Conservation (phyloP, 2,113 vertebrate genomes). For the Campylomormyrus tamandua region DNA sequence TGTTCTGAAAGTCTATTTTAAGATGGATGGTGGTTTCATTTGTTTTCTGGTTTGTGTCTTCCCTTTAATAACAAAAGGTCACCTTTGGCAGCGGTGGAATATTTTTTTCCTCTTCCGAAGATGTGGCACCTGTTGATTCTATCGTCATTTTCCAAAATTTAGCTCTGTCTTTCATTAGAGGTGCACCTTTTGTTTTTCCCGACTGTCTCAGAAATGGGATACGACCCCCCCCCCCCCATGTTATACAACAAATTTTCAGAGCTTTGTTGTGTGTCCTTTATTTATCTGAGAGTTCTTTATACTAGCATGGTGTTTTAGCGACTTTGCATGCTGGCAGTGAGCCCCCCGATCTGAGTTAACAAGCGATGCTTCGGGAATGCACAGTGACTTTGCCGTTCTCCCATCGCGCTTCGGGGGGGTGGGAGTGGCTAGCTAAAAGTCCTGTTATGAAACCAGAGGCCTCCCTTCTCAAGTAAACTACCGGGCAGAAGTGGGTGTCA, state of each 20-base stretch:
- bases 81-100: too few species aligned
- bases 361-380: background rate
- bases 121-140: background rate
- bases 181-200: background rate
- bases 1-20: background rate
- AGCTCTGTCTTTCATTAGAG: background rate
- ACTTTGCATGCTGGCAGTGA: background rate
- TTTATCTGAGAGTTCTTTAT: background rate
- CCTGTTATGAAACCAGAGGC: slow-evolving; percentile 32
- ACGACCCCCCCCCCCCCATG: background rate
- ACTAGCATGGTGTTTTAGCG: background rate
- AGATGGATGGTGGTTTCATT: background rate
- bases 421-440: slow-evolving; percentile 1
- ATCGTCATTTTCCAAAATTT: background rate
- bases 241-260: background rate
- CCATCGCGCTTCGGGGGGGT: background rate
- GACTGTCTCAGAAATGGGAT: background rate
- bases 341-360: background rate
- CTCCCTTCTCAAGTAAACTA: slow-evolving; percentile 33
- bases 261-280: background rate
- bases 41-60: background rate
- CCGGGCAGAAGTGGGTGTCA: slow-evolving; percentile 46
- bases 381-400: background rate
- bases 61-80: background rate
- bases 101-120: background rate